Evolutionary conservation across 2,888 invertebrate genomes (phyloP).

Genomic region (Mechanitis mazaeus): DNA sequence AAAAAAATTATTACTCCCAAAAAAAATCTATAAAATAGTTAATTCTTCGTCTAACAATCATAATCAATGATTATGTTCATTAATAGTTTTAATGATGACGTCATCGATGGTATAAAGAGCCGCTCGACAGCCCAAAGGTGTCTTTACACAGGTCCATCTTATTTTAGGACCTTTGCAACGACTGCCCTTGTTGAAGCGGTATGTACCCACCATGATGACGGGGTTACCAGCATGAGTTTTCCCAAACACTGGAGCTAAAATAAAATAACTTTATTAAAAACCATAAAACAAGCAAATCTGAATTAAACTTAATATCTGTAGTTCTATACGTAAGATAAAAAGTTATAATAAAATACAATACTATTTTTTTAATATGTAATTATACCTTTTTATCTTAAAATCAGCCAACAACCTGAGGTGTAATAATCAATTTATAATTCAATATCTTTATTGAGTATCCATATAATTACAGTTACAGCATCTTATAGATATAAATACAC

Average conservation of each 20-base stretch:
- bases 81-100: constrained; percentile 35
- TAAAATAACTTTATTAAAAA: constrained; percentile 1
- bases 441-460: background rate
- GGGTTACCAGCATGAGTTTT: constrained; percentile 44
- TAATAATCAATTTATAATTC: background rate
- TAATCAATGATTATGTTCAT: constrained; percentile 37
- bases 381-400: background rate
- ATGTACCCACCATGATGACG: constrained; percentile 36
- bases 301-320: too few species aligned
- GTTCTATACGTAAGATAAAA: too few species aligned
- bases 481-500: too few species aligned
- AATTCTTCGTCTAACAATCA: background rate
- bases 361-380: too few species aligned
- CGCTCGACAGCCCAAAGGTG: constrained; percentile 38
- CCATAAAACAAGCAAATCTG: background rate
- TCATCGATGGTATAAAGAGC: constrained; percentile 38
- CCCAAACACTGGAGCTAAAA: constrained; percentile 28
- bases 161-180: constrained; percentile 33
- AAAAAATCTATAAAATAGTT: background rate
- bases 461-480: background rate
- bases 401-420: background rate
- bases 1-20: too few species aligned
- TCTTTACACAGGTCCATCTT: constrained; percentile 43
- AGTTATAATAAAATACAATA: too few species aligned
- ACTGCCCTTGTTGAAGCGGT: constrained; percentile 40